Evolutionary conservation across 2,888 invertebrate species (phyloP).

Genomic region (Lochmaea capreae): DNA sequence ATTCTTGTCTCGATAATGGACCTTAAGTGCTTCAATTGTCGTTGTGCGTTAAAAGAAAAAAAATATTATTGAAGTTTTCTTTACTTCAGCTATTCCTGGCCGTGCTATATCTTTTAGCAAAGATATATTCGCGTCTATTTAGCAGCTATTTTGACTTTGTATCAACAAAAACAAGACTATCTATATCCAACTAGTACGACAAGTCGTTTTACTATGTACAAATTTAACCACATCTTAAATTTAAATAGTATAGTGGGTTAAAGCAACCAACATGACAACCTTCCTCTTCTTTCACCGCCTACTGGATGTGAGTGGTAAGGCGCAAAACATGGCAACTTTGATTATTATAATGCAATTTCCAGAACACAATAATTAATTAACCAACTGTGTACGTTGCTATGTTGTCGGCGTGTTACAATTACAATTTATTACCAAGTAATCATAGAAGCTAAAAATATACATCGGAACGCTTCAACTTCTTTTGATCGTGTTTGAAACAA

Average conservation of each 20-base stretch:
- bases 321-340: slow-evolving; percentile 4
- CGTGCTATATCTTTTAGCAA: neutral
- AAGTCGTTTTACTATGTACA: neutral
- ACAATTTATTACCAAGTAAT: slow-evolving; percentile 5
- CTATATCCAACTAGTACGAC: neutral
- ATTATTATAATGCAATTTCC: slow-evolving; percentile 11
- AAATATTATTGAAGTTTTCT: neutral
- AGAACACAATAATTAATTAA: slow-evolving; percentile 16
- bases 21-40: slow-evolving; percentile 34
- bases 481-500: neutral
- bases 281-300: neutral
- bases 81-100: neutral
- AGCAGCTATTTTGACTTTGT: too few species aligned
- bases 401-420: neutral
- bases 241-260: neutral
- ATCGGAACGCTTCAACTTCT: neutral
- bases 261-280: neutral
- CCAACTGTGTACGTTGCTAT: neutral
- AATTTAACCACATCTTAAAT: slow-evolving; percentile 4
- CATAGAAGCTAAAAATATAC: neutral
- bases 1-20: slow-evolving; percentile 30
- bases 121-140: too few species aligned
- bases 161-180: too few species aligned
- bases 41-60: slow-evolving; percentile 15
- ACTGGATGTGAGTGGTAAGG: neutral